These are phyloP conservation scores for Erinaceus europaeus DNA, from an alignment of 2,113 vertebrate species.

Conservation along the genomic window DNA sequence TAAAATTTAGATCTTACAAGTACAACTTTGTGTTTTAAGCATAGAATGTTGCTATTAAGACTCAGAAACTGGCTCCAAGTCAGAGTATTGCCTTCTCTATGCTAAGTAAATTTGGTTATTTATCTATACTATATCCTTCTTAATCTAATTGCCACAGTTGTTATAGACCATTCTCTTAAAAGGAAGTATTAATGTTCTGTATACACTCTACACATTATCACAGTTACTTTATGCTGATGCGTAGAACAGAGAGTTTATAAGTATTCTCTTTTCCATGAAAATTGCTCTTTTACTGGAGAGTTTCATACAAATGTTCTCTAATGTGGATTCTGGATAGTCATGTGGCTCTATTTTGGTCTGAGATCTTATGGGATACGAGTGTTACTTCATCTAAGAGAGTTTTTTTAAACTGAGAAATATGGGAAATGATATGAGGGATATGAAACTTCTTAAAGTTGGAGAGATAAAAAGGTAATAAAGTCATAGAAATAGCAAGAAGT, in stretches of 20 bases:
- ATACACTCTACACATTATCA: background rate
- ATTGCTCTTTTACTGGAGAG: background rate
- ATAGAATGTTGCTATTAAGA: background rate
- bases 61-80: background rate
- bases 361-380: background rate
- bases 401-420: slow-evolving; percentile 17
- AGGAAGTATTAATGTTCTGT: background rate
- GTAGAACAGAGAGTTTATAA: background rate
- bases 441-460: background rate
- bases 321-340: background rate
- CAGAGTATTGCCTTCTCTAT: background rate
- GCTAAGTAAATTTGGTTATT: background rate
- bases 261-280: background rate
- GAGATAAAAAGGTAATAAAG: background rate
- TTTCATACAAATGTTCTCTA: background rate
- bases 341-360: background rate
- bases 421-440: background rate
- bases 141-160: background rate
- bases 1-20: background rate
- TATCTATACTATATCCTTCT: background rate
- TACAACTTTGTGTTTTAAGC: background rate
- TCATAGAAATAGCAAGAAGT: background rate
- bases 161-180: background rate
- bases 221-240: background rate
- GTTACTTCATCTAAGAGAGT: background rate